Percentiles rank a stretch among this genome's conserved stretches.
These are phyloP conservation scores for Listronotus oregonensis DNA, from an alignment of 1,140 invertebrate genomes.

Conservation along the genomic window DNA sequence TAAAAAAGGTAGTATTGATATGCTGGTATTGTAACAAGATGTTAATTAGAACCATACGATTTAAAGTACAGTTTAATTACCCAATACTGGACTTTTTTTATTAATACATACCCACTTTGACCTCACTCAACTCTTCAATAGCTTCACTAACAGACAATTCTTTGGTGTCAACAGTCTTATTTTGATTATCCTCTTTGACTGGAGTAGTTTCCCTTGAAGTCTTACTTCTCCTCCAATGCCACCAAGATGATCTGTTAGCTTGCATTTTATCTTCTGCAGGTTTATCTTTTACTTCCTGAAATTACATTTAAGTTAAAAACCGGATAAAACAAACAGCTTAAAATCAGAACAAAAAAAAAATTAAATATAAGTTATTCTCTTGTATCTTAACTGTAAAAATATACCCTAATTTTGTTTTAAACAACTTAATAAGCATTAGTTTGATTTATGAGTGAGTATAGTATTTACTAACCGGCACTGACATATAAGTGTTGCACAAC, in stretches of 20 bases:
- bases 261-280: conserved; percentile 28
- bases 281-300: conserved; percentile 41
- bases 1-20: background rate
- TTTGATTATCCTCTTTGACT: conserved; percentile 51
- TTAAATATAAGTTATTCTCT: too few relatives aligned
- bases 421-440: background rate
- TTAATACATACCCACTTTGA: background rate
- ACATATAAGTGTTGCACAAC: conserved; percentile 58
- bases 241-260: conserved; percentile 66
- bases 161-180: conserved; percentile 42
- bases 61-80: background rate
- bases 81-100: background rate
- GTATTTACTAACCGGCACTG: conserved; percentile 37
- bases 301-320: conserved; percentile 3
- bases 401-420: too few relatives aligned
- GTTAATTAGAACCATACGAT: too few relatives aligned
- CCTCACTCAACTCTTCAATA: conserved; percentile 1
- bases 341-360: too few relatives aligned
- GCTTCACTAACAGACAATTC: background rate
- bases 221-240: conserved; percentile 71
- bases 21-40: background rate
- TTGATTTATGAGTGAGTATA: background rate
- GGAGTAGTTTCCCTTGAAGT: conserved; percentile 57
- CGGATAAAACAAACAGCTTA: too few relatives aligned
- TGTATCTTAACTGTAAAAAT: too few relatives aligned